Evolutionary conservation across 2,113 vertebrate species (phyloP).

Genomic region (Ellobius talpinus): DNA sequence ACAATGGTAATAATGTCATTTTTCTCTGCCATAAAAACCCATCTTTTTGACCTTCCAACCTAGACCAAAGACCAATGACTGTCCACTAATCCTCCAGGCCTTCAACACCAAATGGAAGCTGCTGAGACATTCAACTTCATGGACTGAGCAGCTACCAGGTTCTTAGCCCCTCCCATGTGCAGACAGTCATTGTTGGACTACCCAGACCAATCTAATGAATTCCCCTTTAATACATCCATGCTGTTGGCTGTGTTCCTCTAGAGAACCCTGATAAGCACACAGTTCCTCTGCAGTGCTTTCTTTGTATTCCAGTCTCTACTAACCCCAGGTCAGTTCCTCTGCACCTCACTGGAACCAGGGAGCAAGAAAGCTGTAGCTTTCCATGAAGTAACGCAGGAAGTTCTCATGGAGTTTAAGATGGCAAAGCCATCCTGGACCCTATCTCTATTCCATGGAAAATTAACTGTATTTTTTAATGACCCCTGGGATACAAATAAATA

Average conservation of each 20-base stretch:
- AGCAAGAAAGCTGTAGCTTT: neutral
- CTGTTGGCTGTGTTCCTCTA: neutral
- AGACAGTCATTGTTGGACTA: too few species aligned
- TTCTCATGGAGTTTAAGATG: neutral
- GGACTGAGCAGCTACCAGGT: neutral
- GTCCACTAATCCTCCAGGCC: too few species aligned
- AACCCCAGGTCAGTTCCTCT: neutral
- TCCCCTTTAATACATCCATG: neutral
- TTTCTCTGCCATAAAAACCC: neutral
- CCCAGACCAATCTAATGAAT: neutral
- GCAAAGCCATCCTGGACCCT: neutral
- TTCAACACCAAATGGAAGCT: neutral
- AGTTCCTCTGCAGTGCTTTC: neutral
- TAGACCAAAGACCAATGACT: neutral
- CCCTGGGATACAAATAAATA: conserved; percentile 40
- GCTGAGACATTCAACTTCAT: neutral
- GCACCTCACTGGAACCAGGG: neutral
- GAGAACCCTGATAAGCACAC: neutral
- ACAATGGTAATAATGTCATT: neutral
- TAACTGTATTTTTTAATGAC: neutral
- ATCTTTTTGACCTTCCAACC: neutral
- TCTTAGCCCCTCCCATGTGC: neutral
- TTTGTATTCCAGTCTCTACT: neutral
- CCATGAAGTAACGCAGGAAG: neutral
- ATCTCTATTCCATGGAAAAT: neutral